Percentiles rank a stretch among this genome's conserved stretches.
phyloP scores from a whole-genome alignment of 1,140 invertebrate species.

The Diabrotica virgifera region DNA sequence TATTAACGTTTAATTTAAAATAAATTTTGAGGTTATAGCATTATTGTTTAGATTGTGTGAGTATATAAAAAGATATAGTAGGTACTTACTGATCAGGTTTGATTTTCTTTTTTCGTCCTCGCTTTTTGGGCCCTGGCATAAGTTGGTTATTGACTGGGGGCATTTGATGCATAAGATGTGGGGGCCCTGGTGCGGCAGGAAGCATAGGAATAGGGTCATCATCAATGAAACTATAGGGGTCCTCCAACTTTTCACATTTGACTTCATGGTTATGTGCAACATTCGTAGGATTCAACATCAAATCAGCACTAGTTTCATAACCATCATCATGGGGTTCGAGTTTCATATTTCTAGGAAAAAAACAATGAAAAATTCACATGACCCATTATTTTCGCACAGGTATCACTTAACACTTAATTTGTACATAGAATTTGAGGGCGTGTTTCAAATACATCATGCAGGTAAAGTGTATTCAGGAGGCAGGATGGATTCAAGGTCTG shows the following conservation, averaged over 20 bases:
- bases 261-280: slow-evolving; percentile 47
- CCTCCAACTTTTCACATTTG: slow-evolving; percentile 64
- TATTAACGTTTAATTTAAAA: no score
- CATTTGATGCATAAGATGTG: slow-evolving; percentile 38
- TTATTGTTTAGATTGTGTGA: background rate
- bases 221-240: slow-evolving; percentile 80
- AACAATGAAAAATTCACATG: slow-evolving; percentile 15
- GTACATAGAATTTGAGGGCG: slow-evolving; percentile 27
- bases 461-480: background rate
- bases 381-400: slow-evolving; percentile 9
- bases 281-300: slow-evolving; percentile 56
- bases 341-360: slow-evolving; percentile 53
- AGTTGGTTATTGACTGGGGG: slow-evolving; percentile 52
- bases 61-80: background rate
- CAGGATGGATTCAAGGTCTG: slow-evolving; percentile 30
- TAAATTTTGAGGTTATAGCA: background rate
- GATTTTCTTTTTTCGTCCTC: slow-evolving; percentile 77
- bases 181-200: slow-evolving; percentile 40
- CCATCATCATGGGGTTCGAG: slow-evolving; percentile 79
- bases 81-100: slow-evolving; percentile 58
- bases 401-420: slow-evolving; percentile 1
- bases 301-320: slow-evolving; percentile 80
- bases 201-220: slow-evolving; percentile 63
- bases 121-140: slow-evolving; percentile 71
- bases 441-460: slow-evolving; percentile 26